Base-by-base conservation (phyloP, 2,888 invertebrate species). In the Volucella inflata region DNA sequence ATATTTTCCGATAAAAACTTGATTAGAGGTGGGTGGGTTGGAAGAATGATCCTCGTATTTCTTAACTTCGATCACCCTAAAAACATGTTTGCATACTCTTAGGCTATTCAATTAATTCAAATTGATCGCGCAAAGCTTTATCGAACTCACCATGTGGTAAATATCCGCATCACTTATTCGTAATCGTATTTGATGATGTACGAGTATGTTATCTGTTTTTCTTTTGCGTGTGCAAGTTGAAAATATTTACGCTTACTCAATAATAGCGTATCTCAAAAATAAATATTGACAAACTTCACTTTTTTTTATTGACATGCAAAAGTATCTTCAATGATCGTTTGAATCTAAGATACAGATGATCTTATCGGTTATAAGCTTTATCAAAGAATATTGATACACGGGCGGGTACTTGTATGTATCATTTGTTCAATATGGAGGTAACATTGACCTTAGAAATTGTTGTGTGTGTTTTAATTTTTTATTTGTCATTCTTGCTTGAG, bases 1-100 rank as follows among this genome's bases (percentile, higher is more conserved):
- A 36, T 30, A 21, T 38, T 70, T 16, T 44, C 62, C 9, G 21
- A 30, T 30, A 6, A 30, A 6, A 6, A 6, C 6, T 36, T n/a
- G 17, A 36, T 42, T n/a, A 38, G 17, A 6, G 11, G 12, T 17
- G 48, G 65, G 68, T 60, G 46, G 53, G 48, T 21, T 51, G 11
- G 10, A 12, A 51, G 21, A 42, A 55, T 55, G 0, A 55, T 36
- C n/a, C 55, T 55, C n/a, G 42, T 51, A 44, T 60, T 48, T 53
- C 48, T 4, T 2, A 62, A 62, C 46, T 77, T 48, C n/a, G n/a
- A n/a, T n/a, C n/a, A n/a, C n/a, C n/a, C n/a, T 38, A 1, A 14
- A 75, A 40, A 42, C 16, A 48, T 12, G 46, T 64, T 76, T 75
- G 84, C 84, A 84, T 84, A 84, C 80, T 71, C 55, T 71, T 62